Evolutionary conservation across 2,113 vertebrate genomes (phyloP).

Genomic region (Prionailurus viverrinus): DNA sequence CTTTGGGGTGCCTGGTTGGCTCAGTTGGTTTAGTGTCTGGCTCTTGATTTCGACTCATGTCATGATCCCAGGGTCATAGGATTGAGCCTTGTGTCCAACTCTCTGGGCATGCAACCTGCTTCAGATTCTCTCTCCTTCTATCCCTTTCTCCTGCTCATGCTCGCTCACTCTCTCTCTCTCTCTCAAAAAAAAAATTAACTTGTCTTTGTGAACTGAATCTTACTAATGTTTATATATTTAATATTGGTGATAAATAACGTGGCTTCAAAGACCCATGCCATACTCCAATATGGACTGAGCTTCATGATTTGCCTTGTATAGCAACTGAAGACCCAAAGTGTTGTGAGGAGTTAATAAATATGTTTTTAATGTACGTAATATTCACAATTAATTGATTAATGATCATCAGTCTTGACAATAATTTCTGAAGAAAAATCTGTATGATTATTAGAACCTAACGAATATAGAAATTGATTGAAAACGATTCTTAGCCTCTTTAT

Average conservation of each 20-base stretch:
- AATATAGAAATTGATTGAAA: constrained; percentile 36
- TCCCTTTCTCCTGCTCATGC: too few relatives aligned
- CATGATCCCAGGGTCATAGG: too few relatives aligned
- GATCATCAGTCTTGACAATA: neutral
- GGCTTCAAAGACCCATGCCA: neutral
- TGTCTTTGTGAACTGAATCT: neutral
- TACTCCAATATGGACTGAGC: neutral
- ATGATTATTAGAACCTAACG: neutral
- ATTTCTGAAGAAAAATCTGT: constrained; percentile 42
- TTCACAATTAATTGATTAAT: neutral
- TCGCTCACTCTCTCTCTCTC: neutral
- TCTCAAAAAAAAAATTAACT: neutral
- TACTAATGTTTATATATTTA: neutral
- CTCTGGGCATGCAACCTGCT: too few relatives aligned
- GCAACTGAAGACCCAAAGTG: neutral
- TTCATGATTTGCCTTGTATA: neutral
- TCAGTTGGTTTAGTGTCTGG: too few relatives aligned
- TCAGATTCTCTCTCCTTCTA: too few relatives aligned
- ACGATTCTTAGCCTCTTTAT: neutral
- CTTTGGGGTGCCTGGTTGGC: too few relatives aligned
- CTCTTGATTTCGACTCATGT: too few relatives aligned
- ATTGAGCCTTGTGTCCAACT: too few relatives aligned
- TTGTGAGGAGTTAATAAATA: neutral
- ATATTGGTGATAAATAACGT: neutral
- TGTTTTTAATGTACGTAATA: neutral